Evolutionary conservation across 2,113 vertebrate genomes (phyloP), one percentile per base, ranked within the genome.

Genomic region (Stegostoma tigrinum): DNA sequence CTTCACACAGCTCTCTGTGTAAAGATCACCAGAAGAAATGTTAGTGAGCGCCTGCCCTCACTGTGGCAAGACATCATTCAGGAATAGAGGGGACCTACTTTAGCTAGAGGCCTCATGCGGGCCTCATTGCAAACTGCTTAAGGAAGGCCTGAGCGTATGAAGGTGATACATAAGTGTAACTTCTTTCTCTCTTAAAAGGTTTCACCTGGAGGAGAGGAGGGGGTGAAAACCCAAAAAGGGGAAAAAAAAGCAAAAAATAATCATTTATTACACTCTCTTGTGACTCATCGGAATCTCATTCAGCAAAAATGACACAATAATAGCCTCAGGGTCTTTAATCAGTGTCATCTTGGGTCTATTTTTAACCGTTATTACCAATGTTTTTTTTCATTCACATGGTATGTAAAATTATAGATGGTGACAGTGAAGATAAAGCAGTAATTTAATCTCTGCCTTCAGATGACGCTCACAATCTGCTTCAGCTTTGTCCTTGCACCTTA

Each of bases 251-350:
- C 61, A 93, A 93, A 93, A 61, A 66, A 93, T 93, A 93, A 93
- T 66, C 61, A 15, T 91, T 91, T 66, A 91, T 91, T 66, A 93
- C 89, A 67, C 89, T 93, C 89, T 93, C 89, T 93, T 93, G 89
- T 93, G 89, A 93, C 61, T 93, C 89, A 93, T 93, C 61, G 38
- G 89, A 93, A 66, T 93, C 89, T 93, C 89, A 93, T 93, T 93
- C n/a, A 66, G 89, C 89, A 67, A 61, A 64, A n/a, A 93, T 66
- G 89, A 93, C 61, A 93, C 61, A 38, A 66, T 93, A 93, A 93
- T 93, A 93, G 89, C 34, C 89, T 93, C 66, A 61, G 55, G 89
- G 89, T 93, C 89, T 93, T 93, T 66, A 93, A 93, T 93, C 89
- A 93, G 61, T 93, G 89, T 93, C 89, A 93, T 93, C 89, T 93